These are phyloP conservation scores for Nipponacmea schrenckii DNA, from an alignment of 2,888 invertebrate genomes.

Conservation along the genomic window DNA sequence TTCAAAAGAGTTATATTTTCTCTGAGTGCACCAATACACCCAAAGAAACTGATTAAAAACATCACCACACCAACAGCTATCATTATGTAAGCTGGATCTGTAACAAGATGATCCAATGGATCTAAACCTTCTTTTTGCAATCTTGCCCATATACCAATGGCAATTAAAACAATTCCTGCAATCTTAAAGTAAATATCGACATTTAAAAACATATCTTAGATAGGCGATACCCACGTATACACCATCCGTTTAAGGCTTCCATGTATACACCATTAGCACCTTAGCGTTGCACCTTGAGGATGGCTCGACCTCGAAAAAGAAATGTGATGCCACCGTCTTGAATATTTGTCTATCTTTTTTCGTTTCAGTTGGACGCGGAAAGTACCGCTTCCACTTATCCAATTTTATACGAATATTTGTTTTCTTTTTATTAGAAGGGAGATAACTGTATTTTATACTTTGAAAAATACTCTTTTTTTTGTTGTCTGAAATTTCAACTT, in stretches of 20 bases:
- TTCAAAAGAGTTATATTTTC: slow-evolving; percentile 43
- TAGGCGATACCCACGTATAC: neutral
- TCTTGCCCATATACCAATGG: slow-evolving; percentile 41
- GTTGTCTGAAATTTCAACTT: no score
- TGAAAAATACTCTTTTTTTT: no score
- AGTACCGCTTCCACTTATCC: no score
- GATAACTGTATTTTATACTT: neutral
- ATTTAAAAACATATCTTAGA: neutral
- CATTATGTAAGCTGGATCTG: slow-evolving; percentile 42
- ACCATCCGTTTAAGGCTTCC: neutral
- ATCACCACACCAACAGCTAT: slow-evolving; percentile 38
- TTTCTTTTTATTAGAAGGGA: neutral
- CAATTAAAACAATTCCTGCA: slow-evolving; percentile 38
- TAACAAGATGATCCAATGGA: slow-evolving; percentile 35
- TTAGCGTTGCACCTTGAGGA: neutral
- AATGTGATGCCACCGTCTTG: no score
- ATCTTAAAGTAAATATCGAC: slow-evolving; percentile 25
- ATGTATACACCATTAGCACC: neutral
- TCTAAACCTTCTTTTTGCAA: slow-evolving; percentile 33
- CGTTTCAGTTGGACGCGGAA: no score
- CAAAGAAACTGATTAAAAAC: slow-evolving; percentile 41
- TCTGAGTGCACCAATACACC: slow-evolving; percentile 42
- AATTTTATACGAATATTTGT: neutral
- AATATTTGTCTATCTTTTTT: no score
- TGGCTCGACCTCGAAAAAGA: no score